Base-by-base conservation (phyloP, 2,888 invertebrate genomes). In the Eupithecia exiguata region DNA sequence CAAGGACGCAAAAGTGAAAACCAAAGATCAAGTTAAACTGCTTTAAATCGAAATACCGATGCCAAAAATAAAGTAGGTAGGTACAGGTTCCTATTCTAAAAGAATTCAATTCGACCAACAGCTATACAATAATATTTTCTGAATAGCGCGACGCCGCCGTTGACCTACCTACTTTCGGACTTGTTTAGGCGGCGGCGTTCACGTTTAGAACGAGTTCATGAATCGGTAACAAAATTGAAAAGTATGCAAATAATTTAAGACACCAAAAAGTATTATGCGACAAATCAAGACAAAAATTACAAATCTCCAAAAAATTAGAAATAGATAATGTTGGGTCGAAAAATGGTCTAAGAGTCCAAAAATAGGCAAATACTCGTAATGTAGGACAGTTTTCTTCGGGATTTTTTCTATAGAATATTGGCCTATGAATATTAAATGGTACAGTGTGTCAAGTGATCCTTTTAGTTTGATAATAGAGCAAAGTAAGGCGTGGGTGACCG, bases 401-500 rank as follows among this genome's bases (percentile, higher is more conserved):
- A 25, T 25, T 66, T 65, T 65, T 25, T 43, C 21, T 10, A 16
- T 70, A 46, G 30, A 70, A 70, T 63, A 36, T 72, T 74, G 70
- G 71, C 70, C 62, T 77, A 75, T 81, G 78, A 85, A 86, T 88
- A 85, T 86, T 83, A 81, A 82, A 82, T 86, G 80, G 88, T 84
- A 83, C 80, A 81, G 83, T 88, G 82, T 85, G 86, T 85, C 86
- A 82, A 86, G 83, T 84, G 92, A 92, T 92, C 87, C 89, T 88
- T 93, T 91, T 84, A 88, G 87, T 81, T 83, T 86, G 91, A 92
- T 93, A 92, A 91, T 91, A 86, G 89, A 89, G 88, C 87, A 88
- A 86, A 90, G 85, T 88, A 86, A 88, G 89, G 89, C 91, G 93
- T 93, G 92, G 93, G 93, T 84, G 89, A 84, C 83, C 77, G 83